Percentiles rank a stretch among this genome's conserved stretches.
Evolutionary conservation across 2,797 vertebrate genomes (phyloP).

Genomic region (Sebastes jordani): DNA sequence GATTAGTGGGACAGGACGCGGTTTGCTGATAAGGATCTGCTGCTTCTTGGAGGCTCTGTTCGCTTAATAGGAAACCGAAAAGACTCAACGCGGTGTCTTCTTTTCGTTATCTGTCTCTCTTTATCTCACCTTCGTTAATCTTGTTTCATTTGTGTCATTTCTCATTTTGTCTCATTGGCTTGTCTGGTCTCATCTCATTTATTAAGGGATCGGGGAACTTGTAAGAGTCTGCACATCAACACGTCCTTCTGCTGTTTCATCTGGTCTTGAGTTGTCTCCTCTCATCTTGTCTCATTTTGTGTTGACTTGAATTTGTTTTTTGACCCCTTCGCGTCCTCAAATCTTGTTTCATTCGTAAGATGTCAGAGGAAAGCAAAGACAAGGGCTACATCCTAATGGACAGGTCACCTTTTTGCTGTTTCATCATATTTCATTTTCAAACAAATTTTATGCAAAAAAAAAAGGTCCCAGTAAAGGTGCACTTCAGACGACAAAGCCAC

Average conservation of each 20-base stretch:
- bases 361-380: background rate
- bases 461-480: background rate
- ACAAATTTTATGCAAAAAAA: background rate
- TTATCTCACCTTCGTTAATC: slow-evolving; percentile 29
- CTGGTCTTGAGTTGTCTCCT: background rate
- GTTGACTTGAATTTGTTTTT: background rate
- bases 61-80: slow-evolving; percentile 50
- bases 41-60: slow-evolving; percentile 54
- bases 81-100: background rate
- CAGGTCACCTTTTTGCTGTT: background rate
- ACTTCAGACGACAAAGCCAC: background rate
- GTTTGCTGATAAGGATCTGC: slow-evolving; percentile 74
- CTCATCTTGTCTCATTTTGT: background rate
- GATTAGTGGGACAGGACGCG: slow-evolving; percentile 74
- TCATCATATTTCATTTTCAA: background rate
- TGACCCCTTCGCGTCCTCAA: background rate
- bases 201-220: background rate
- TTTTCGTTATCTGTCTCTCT: slow-evolving; percentile 25
- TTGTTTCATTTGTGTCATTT: slow-evolving; percentile 2
- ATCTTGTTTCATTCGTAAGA: background rate
- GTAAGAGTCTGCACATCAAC: background rate
- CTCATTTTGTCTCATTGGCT: background rate
- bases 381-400: background rate
- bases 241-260: background rate
- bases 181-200: slow-evolving; percentile 3